Conservation (phyloP, 1,140 invertebrate species). For the Zaprionus kolodkinae region DNA sequence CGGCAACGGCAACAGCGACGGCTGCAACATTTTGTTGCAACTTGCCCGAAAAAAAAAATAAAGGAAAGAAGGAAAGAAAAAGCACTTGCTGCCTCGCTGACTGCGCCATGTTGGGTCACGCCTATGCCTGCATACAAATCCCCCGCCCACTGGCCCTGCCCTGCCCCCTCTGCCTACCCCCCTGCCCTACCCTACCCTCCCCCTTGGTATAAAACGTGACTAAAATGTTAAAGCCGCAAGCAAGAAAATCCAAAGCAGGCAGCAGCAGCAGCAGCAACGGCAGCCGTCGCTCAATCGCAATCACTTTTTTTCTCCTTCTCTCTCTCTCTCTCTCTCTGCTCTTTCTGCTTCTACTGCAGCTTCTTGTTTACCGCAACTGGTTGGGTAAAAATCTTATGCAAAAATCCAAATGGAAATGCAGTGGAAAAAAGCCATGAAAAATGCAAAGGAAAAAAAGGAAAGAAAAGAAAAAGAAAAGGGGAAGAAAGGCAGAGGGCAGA, state of each 20-base stretch:
- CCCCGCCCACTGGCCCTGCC: slow-evolving; percentile 18
- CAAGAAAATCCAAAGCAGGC: slow-evolving; percentile 67
- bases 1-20: slow-evolving; percentile 49
- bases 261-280: slow-evolving; percentile 46
- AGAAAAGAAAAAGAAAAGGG: slow-evolving; percentile 27
- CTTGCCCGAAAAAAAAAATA: slow-evolving; percentile 13
- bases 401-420: slow-evolving; percentile 74
- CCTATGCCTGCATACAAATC: slow-evolving; percentile 39
- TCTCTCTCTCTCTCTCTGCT: slow-evolving; percentile 17
- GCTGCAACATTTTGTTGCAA: slow-evolving; percentile 32
- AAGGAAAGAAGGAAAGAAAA: slow-evolving; percentile 14
- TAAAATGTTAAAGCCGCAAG: slow-evolving; percentile 75
- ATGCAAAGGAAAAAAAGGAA: slow-evolving; percentile 33
- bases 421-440: slow-evolving; percentile 18
- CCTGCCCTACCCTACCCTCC: background rate
- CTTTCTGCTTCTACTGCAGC: no score
- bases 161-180: background rate
- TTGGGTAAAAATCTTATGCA: slow-evolving; percentile 73
- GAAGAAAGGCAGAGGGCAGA: slow-evolving; percentile 2
- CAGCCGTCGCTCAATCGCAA: slow-evolving; percentile 67
- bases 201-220: slow-evolving; percentile 66
- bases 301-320: slow-evolving; percentile 45
- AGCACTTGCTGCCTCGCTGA: slow-evolving; percentile 56
- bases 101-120: slow-evolving; percentile 78
- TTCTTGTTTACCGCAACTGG: slow-evolving; percentile 10